Evolutionary conservation across 1,140 invertebrate species (phyloP).

Genomic region (Dendrolimus punctatus): DNA sequence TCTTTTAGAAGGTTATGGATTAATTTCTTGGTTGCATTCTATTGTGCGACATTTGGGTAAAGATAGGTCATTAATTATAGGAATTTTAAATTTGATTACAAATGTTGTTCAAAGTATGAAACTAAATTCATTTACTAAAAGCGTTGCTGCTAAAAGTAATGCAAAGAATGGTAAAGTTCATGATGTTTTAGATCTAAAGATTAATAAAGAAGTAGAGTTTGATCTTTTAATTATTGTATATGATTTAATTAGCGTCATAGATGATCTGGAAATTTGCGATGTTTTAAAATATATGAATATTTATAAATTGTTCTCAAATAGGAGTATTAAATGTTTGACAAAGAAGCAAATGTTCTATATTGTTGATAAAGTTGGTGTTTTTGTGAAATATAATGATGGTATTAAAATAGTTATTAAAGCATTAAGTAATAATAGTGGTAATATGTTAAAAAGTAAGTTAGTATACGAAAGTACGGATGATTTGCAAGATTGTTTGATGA

Average conservation of each 20-base stretch:
- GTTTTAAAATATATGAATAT: constrained; percentile 33
- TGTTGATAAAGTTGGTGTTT: constrained; percentile 26
- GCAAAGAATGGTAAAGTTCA: constrained; percentile 22
- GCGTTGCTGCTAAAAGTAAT: constrained; percentile 15
- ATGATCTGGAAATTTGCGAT: constrained; percentile 31
- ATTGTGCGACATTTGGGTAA: constrained; percentile 31
- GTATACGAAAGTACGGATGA: constrained; percentile 9
- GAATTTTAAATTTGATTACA: constrained; percentile 29
- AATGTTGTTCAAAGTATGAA: constrained; percentile 42
- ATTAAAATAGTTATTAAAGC: constrained; percentile 32
- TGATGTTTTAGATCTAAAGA: constrained; percentile 32
- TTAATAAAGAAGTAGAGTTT: constrained; percentile 47
- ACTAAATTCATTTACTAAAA: constrained; percentile 31
- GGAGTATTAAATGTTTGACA: constrained; percentile 40
- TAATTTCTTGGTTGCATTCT: constrained; percentile 75
- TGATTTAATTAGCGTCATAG: constrained; percentile 28
- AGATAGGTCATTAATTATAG: constrained; percentile 31
- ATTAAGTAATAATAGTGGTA: constrained; percentile 22
- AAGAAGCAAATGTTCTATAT: constrained; percentile 45
- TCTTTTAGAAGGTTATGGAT: constrained; percentile 74
- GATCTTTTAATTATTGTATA: constrained; percentile 42
- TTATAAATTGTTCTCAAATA: constrained; percentile 41
- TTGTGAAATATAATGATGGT: constrained; percentile 23
- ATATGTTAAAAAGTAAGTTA: constrained; percentile 32
- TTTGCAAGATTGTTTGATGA: constrained; percentile 19